Percentiles rank a stretch among this genome's conserved stretches.
Evolutionary conservation across 2,888 invertebrate species (phyloP).

Genomic region (Brachylomia viminalis): DNA sequence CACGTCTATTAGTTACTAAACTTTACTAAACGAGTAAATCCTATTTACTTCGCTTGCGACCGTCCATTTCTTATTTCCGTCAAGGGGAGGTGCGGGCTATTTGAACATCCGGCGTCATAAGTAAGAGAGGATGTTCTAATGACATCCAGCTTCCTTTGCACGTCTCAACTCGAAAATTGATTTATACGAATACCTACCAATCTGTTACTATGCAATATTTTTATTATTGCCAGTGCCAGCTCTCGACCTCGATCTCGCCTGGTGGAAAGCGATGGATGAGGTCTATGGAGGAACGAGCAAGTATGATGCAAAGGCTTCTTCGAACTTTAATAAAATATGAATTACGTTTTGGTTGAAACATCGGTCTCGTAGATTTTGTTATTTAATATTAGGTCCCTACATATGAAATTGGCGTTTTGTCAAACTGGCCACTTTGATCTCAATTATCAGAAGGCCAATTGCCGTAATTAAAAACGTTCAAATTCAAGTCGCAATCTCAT

Average conservation of each 20-base stretch:
- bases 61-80: conserved; percentile 17
- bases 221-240: neutral
- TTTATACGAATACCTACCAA: conserved; percentile 12
- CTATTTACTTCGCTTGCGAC: conserved; percentile 18
- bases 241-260: too few species aligned
- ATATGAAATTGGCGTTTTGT: too few species aligned
- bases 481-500: too few species aligned
- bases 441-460: too few species aligned
- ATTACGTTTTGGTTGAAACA: neutral
- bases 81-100: conserved; percentile 20
- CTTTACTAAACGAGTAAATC: neutral
- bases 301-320: too few species aligned
- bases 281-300: too few species aligned
- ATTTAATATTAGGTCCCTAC: neutral
- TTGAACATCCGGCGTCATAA: conserved; percentile 39
- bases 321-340: too few species aligned
- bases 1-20: neutral
- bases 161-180: conserved; percentile 28
- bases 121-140: conserved; percentile 38
- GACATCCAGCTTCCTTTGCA: conserved; percentile 32
- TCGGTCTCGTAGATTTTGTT: neutral
- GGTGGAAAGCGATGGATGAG: too few species aligned
- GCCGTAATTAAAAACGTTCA: too few species aligned
- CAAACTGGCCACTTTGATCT: too few species aligned
- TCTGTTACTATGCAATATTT: neutral